Base-by-base conservation (phyloP, 2,797 vertebrate species). In the Takifugu ocellatus region DNA sequence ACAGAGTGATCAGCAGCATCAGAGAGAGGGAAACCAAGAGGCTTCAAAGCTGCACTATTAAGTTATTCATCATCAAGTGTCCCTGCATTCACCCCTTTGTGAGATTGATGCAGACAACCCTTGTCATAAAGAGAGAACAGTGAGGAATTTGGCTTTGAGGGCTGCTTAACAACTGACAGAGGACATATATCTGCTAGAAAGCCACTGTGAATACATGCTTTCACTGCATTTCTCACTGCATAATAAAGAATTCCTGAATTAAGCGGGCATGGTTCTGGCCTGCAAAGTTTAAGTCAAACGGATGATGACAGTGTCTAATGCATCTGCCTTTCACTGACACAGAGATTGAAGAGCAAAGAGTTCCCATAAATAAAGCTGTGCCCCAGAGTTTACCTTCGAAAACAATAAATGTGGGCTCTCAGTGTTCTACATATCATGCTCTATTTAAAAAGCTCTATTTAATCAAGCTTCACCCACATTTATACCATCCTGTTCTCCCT, bases 31-130 rank as follows among this genome's bases (percentile, higher is more conserved):
- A 77, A 79, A 75, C 83, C 79, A 79, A 59, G 63, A 58, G 60
- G 76, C 82, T 90, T 90, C 88, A 90, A 86, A 85, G 85, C 70
- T 64, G 56, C 90, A 84, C 81, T 89, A 87, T 89, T 90, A 91
- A 87, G 82, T 78, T 86, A 86, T 74, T 85, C 77, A 93, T 92
- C 85, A 92, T 21, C 74, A 86, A 77, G 51, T 89, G 87, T 88
- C 87, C 90, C 81, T 81, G 68, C 72, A 53, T 87, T 91, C 90
- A 90, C 90, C 90, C 88, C 79, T 70, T 48, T 57, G 72, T 72
- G 65, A 70, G 79, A 77, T 54, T 67, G 67, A 78, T 66, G 54
- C 64, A 74, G 80, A 82, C 71, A 79, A 62, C 54, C 56, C 56
- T 56, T 52, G 72, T 74, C 81, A 83, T 83, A 78, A 84, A 85